phyloP scores from a whole-genome alignment of 1,140 invertebrate genomes.

The Euglossa dilemma region DNA sequence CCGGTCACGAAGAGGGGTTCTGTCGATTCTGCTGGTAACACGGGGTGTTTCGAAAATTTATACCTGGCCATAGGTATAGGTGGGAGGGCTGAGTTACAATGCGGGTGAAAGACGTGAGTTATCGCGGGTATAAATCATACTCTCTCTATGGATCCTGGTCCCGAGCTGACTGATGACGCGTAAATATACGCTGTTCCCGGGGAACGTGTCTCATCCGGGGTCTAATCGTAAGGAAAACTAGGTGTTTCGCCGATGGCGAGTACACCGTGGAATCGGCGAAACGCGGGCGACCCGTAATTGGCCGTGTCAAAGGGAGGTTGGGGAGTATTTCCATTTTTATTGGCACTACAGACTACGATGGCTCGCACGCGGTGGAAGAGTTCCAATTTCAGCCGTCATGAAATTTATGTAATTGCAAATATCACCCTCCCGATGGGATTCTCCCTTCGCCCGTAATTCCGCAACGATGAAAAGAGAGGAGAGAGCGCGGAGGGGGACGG shows the following conservation, averaged over 20 bases:
- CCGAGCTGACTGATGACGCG: conserved; percentile 9
- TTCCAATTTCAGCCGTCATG: background rate
- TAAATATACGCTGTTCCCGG: background rate
- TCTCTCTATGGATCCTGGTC: background rate
- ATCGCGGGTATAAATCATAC: conserved; percentile 8
- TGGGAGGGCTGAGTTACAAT: background rate
- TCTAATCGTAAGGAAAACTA: background rate
- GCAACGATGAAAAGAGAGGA: background rate
- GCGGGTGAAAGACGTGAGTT: conserved; percentile 7
- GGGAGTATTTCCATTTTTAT: conserved; percentile 2
- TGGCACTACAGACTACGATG: background rate
- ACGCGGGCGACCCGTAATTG: background rate
- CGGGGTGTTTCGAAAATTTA: conserved; percentile 14
- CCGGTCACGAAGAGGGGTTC: background rate
- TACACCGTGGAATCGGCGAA: no score
- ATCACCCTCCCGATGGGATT: background rate
- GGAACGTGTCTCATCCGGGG: no score
- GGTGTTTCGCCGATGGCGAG: no score
- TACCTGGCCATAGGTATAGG: background rate
- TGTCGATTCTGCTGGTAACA: background rate
- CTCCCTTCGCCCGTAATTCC: background rate
- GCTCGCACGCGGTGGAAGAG: no score
- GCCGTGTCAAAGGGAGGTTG: background rate
- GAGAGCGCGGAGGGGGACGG: no score
- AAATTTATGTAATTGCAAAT: conserved; percentile 16